Evolutionary conservation across 30 jellyfish, hydroid and myxozoan genomes (phyloP).

Genomic region (Aurelia sp.): DNA sequence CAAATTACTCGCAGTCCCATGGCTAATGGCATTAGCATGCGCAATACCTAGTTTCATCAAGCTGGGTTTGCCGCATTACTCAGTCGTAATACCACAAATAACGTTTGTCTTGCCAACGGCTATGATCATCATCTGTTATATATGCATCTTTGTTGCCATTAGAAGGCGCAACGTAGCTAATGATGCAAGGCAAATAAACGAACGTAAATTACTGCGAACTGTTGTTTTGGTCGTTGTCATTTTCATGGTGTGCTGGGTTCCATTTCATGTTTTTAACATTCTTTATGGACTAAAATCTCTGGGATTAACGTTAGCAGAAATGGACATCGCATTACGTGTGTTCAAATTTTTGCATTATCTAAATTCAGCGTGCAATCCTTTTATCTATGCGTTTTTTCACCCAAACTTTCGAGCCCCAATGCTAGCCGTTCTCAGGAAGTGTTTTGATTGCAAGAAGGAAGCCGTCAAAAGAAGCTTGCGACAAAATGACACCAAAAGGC

Average conservation of each 20-base stretch:
- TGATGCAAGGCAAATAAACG: background rate
- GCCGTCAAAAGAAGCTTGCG: no score
- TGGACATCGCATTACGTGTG: background rate
- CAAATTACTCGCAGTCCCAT: background rate
- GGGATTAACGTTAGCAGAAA: background rate
- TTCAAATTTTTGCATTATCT: background rate
- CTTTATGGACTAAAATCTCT: background rate
- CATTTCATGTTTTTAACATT: background rate
- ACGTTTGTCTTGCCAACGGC: background rate
- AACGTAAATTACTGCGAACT: background rate
- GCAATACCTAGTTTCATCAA: background rate
- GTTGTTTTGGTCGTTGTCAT: background rate
- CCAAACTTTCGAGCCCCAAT: background rate
- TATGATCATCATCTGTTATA: background rate
- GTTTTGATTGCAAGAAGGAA: no score
- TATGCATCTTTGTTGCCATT: background rate
- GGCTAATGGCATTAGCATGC: background rate
- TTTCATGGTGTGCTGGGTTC: background rate
- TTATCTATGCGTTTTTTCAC: constrained; percentile 15
- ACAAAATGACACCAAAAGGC: no score
- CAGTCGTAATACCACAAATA: background rate
- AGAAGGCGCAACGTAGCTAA: background rate
- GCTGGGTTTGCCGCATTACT: background rate
- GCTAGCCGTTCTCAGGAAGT: no score
- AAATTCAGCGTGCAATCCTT: constrained; percentile 46